These are phyloP conservation scores for Drosophila rubida DNA, from an alignment of 2,888 invertebrate genomes.

Conservation along the genomic window DNA sequence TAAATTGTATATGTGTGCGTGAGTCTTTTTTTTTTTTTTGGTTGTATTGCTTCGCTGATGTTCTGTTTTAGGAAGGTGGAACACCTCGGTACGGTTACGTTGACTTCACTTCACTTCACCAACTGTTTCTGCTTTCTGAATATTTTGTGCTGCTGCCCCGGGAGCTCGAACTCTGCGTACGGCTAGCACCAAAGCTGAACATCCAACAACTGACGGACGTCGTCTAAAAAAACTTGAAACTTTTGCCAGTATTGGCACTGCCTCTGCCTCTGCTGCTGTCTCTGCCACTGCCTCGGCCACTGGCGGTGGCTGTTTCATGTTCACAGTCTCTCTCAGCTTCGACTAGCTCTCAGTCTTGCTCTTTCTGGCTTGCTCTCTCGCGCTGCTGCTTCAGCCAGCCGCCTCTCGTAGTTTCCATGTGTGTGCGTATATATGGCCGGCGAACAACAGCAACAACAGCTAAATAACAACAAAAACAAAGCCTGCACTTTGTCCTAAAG, in stretches of 20 bases:
- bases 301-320: conserved; percentile 10
- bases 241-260: conserved; percentile 52
- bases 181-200: conserved; percentile 81
- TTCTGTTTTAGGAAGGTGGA: conserved; percentile 57
- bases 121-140: conserved; percentile 21
- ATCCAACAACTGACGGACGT: conserved; percentile 79
- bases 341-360: conserved; percentile 21
- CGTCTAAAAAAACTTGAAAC: conserved; percentile 64
- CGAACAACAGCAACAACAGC: conserved; percentile 47
- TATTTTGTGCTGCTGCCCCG: conserved; percentile 27
- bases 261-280: conserved; percentile 1
- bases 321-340: conserved; percentile 32
- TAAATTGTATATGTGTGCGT: conserved; percentile 19
- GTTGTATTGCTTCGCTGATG: conserved; percentile 34
- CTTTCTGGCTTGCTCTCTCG: conserved; percentile 8
- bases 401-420: conserved; percentile 51
- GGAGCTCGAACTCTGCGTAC: conserved; percentile 64
- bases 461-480: conserved; percentile 28
- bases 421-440: conserved; percentile 45
- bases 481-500: conserved; percentile 66
- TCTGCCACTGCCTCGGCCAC: not conserved
- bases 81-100: conserved; percentile 60
- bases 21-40: not conserved
- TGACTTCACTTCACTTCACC: conserved; percentile 62
- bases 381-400: not conserved